A percentile compares a stretch with the other conserved stretches of the same genome.
Conservation (phyloP, 2,113 vertebrate species). For the Aptenodytes forsteri region DNA sequence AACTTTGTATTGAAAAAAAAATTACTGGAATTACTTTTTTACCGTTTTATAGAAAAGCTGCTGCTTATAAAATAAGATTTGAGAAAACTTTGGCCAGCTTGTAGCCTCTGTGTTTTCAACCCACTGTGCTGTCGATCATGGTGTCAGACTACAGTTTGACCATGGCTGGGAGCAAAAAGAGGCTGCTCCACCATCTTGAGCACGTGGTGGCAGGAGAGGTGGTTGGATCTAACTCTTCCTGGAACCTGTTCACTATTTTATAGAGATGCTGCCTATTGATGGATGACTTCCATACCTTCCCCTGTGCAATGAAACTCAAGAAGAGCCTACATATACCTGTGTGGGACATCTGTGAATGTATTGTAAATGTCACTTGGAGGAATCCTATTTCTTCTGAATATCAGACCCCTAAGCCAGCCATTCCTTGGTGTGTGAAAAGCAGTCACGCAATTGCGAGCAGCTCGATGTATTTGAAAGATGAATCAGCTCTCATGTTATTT, state of each 20-base stretch:
- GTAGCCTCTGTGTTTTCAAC: neutral
- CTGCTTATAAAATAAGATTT: neutral
- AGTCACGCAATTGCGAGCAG: neutral
- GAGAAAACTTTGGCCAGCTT: neutral
- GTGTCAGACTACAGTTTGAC: neutral
- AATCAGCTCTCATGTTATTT: slow-evolving; percentile 1
- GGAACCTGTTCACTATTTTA: neutral
- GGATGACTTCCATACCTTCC: neutral
- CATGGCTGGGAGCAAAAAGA: neutral
- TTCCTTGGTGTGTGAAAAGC: neutral
- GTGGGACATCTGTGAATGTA: neutral
- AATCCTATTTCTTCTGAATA: neutral
- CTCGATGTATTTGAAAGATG: neutral
- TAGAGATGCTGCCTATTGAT: neutral
- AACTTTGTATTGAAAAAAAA: neutral
- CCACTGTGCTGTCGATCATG: neutral
- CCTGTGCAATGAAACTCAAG: neutral
- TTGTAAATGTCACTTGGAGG: neutral
- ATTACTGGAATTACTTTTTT: neutral
- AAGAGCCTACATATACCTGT: accelerated
- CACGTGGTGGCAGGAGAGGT: neutral
- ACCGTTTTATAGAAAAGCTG: neutral
- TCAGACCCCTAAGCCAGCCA: neutral
- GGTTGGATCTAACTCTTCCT: neutral
- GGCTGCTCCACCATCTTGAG: neutral